A percentile compares a stretch with the other conserved stretches of the same genome.
Conservation (phyloP, 2,888 invertebrate species). For the Eubasilissa splendida region DNA sequence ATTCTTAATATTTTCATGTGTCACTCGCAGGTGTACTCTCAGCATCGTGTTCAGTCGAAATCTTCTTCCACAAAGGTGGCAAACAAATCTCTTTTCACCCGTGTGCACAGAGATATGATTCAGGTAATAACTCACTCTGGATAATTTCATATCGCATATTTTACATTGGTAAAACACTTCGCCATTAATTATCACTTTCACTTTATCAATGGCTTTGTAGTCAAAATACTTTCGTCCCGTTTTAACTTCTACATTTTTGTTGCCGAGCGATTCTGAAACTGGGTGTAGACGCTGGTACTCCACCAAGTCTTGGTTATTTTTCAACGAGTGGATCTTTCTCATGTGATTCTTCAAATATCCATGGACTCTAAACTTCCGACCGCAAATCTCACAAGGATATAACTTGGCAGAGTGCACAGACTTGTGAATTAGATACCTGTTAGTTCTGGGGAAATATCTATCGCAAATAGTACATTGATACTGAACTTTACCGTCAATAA, state of each 20-base stretch:
- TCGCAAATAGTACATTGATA: slow-evolving; percentile 70
- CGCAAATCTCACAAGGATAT: slow-evolving; percentile 33
- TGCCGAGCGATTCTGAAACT: background rate
- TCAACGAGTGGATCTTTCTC: slow-evolving; percentile 29
- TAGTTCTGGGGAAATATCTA: slow-evolving; percentile 65
- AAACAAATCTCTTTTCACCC: slow-evolving; percentile 78
- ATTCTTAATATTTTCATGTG: slow-evolving; percentile 75
- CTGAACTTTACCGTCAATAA: slow-evolving; percentile 66
- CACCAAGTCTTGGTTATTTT: slow-evolving; percentile 17
- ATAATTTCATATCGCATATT: slow-evolving; percentile 71
- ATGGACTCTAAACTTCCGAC: slow-evolving; percentile 21
- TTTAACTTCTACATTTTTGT: background rate
- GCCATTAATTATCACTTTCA: slow-evolving; percentile 66
- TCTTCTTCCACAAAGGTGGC: slow-evolving; percentile 78
- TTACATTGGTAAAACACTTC: slow-evolving; percentile 73
- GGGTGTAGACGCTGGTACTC: slow-evolving; percentile 32
- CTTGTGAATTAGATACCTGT: slow-evolving; percentile 67
- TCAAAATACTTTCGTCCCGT: slow-evolving; percentile 30
- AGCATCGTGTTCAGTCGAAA: slow-evolving; percentile 78
- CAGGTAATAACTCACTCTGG: slow-evolving; percentile 62
- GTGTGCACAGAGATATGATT: slow-evolving; percentile 77
- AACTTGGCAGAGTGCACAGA: slow-evolving; percentile 62
- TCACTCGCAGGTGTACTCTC: slow-evolving; percentile 75
- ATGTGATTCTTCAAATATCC: slow-evolving; percentile 26
- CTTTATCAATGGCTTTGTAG: slow-evolving; percentile 59